A percentile compares a stretch with the other conserved stretches of the same genome.
These are phyloP conservation scores for Helicorthomorpha holstii DNA, from an alignment of 1,140 invertebrate species.

Conservation along the genomic window DNA sequence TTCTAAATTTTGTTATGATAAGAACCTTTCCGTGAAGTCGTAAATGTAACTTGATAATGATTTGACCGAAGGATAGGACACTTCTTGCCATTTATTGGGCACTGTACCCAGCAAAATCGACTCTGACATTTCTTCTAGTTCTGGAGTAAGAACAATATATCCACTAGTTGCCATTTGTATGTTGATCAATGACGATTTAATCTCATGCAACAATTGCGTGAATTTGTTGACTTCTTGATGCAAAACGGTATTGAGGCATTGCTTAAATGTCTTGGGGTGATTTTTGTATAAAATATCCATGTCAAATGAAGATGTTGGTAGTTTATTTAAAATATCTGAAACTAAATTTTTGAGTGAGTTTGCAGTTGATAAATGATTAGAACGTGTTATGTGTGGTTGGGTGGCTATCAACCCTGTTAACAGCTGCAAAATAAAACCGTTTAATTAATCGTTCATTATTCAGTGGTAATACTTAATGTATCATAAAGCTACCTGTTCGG, in stretches of 20 bases:
- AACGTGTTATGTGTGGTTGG: background rate
- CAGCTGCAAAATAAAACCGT: background rate
- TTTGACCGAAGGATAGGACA: constrained; percentile 85
- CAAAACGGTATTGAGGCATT: background rate
- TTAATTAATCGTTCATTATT: background rate
- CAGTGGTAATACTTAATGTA: background rate
- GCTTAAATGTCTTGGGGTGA: background rate
- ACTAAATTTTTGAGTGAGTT: background rate
- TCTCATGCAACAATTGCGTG: constrained; percentile 28
- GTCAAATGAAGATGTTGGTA: background rate
- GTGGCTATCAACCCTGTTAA: background rate
- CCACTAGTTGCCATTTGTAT: constrained; percentile 31
- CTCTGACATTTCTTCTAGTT: constrained; percentile 69
- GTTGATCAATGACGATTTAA: constrained; percentile 27
- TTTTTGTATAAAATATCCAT: background rate
- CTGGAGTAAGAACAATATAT: constrained; percentile 35
- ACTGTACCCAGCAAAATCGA: constrained; percentile 64
- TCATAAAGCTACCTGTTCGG: background rate
- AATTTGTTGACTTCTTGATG: constrained; percentile 35
- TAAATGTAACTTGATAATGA: constrained; percentile 75
- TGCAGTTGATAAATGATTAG: background rate
- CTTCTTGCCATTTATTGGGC: constrained; percentile 59
- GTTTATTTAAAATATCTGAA: background rate
- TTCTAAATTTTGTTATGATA: constrained; percentile 39
- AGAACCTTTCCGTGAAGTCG: constrained; percentile 69